Base-by-base conservation (phyloP, 1,140 invertebrate genomes). In the Thaumetopoea pityocampa region DNA sequence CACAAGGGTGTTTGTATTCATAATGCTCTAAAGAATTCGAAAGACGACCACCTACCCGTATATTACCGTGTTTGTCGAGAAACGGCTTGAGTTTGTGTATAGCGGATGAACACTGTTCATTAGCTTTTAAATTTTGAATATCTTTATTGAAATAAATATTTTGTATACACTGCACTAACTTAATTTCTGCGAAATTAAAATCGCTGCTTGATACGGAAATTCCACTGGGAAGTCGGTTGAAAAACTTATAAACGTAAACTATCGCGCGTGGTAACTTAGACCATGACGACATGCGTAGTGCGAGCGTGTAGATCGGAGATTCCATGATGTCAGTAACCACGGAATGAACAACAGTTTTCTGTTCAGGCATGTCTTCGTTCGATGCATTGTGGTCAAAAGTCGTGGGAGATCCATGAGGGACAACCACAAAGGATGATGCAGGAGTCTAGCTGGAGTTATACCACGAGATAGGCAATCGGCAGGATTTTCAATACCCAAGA, bases 401-500 rank as follows among this genome's bases (percentile, higher is more conserved):
- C 10, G n/a, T 5, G 5, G 7, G 5, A 15, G 7, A 28, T 4
- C 46, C 41, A 58, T 1, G 26, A 5, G 1, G 50, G 54, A 2
- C 50, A 40, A 40, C 57, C 64, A 70, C 3, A 63, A 16, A 5
- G 41, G 27, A 38, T 62, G 47, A 2, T 59, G 18, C 6, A 57
- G 19, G 2, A 71, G 28, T 26, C 53, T 26, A n/a, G 14, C 7
- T 5, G 58, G 36, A 5, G 45, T 47, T n/a, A 65, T 5, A 4
- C 66, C 57, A 19, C 60, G 23, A 2, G 57, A 65, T 9, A 57
- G 47, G 19, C 59, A 59, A 35, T 69, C 57, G 5, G 50, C 52
- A 4, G 68, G 63, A 33, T 68, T 71, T n/a, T 63, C 48, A n/a
- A 27, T 27, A 1, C 63, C 60, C 0, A 37, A 10, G 0, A 62